These are phyloP conservation scores for Psix sp. DNA, from an alignment of 1,140 invertebrate genomes.

Conservation along the genomic window DNA sequence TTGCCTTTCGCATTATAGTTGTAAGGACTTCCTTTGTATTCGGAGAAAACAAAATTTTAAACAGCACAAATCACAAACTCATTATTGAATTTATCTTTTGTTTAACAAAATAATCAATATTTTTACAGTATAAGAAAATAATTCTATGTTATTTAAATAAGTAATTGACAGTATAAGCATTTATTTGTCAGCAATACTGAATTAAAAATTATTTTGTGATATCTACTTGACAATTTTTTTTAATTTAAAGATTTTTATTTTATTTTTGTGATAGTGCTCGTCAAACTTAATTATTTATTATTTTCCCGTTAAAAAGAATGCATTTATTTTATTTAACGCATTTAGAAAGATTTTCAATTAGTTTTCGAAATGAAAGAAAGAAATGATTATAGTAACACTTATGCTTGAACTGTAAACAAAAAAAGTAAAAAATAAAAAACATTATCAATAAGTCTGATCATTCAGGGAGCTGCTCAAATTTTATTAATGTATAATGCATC, in stretches of 20 bases:
- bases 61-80: constrained; percentile 22
- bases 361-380: too few relatives aligned
- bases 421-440: too few relatives aligned
- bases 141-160: too few relatives aligned
- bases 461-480: constrained; percentile 55
- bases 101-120: constrained; percentile 4
- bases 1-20: constrained; percentile 24
- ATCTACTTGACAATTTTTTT: too few relatives aligned
- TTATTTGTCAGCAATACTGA: too few relatives aligned
- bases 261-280: constrained; percentile 7
- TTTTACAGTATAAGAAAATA: too few relatives aligned
- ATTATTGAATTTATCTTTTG: constrained; percentile 3
- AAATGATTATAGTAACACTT: too few relatives aligned
- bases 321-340: constrained; percentile 39
- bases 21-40: constrained; percentile 11
- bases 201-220: too few relatives aligned
- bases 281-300: constrained; percentile 13
- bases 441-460: constrained; percentile 49
- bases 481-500: constrained; percentile 41
- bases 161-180: too few relatives aligned
- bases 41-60: neutral
- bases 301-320: neutral
- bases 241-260: constrained; percentile 7
- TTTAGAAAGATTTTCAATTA: constrained; percentile 9
- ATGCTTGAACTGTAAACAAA: too few relatives aligned